Conservation (phyloP, 2,113 vertebrate genomes). For the Cyanocitta stelleri region DNA sequence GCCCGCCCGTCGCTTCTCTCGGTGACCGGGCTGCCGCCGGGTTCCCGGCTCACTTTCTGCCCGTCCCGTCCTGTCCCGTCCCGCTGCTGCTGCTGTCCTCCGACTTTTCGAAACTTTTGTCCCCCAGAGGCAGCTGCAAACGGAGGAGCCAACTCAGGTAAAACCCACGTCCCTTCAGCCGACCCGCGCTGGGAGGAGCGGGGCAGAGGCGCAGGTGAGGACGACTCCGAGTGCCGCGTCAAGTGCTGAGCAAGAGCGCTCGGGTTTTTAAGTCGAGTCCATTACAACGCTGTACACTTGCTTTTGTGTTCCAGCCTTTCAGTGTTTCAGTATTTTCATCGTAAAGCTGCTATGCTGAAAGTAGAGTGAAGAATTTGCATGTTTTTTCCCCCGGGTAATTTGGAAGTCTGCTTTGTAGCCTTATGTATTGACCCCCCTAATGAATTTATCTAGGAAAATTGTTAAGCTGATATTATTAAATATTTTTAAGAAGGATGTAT, state of each 20-base stretch:
- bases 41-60: background rate
- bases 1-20: background rate
- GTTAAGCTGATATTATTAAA: background rate
- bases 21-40: background rate
- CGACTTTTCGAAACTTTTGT: background rate
- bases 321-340: accelerated
- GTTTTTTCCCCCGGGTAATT: background rate
- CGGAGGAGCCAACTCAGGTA: background rate
- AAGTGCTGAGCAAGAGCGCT: background rate
- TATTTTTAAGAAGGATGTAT: background rate
- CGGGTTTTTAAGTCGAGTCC: background rate
- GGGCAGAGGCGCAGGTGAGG: background rate
- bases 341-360: background rate
- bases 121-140: background rate
- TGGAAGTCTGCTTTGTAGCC: background rate
- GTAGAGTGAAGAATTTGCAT: background rate
- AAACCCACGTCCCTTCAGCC: background rate
- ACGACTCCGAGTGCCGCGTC: background rate
- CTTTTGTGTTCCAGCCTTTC: background rate
- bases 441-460: background rate
- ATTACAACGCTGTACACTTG: accelerated
- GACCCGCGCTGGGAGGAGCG: background rate
- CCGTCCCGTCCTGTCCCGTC: background rate
- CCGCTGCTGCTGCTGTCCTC: background rate
- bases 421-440: background rate